Evolutionary conservation across 2,113 vertebrate genomes (phyloP), one percentile per base, ranked within the genome.

Genomic region (Archocentrus centrarchus): DNA sequence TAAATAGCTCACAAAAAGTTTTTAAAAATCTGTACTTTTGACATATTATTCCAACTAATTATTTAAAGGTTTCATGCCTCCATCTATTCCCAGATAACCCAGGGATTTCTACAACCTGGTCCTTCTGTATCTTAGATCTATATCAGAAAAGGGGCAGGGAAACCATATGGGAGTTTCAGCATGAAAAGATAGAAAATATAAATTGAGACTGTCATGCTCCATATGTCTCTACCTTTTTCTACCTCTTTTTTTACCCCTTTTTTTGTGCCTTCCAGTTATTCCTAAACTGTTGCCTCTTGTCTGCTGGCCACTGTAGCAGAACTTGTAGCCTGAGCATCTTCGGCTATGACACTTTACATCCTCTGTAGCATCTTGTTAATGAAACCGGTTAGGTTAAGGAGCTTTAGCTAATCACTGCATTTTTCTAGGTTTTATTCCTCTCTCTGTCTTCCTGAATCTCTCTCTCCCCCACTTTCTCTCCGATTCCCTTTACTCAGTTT

Each of bases 381-480:
- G 62, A 84, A 91, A 91, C 75, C 84, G 27, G 80, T 81, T 86
- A 79, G 86, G 61, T 81, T 93, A 87, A 92, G 88, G 63, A 88
- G 89, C 88, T 93, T 92, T 88, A n/a, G 55, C 86, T 90, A 90
- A 92, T 88, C 87, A 24, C 80, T 30, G 81, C 79, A 75, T 82
- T 88, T 83, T 63, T 55, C 47, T 59, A 50, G 37, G 63, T 81
- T 83, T 68, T 55, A 59, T 62, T 47, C 30, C 81, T 18, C 32
- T 76, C 85, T 57, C 60, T 62, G 77, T 61, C 7, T 75, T 57
- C 32, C 53, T 58, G 35, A 35, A n/a, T 41, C 30, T 27, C 76
- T 18, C 85, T 81, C 47, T 39, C 15, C 44, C 70, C 61, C 75
- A 4, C 58, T 75, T 77, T 60, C 58, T 10, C 68, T 63, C 41